phyloP scores from a whole-genome alignment of 2,113 vertebrate genomes.

The Bos javanicus region DNA sequence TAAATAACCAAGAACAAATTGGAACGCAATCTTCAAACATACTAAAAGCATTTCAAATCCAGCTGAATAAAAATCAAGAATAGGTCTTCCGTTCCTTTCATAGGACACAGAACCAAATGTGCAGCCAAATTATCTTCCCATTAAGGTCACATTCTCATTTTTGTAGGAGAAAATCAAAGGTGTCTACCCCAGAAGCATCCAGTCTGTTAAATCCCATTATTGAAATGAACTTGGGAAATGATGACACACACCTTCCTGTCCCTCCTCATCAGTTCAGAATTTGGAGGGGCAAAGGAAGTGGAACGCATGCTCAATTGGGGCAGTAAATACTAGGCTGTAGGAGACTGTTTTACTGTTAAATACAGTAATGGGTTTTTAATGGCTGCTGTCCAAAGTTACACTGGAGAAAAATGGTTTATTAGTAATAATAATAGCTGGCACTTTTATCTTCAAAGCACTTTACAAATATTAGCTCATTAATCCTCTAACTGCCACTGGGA shows the following conservation, averaged over 20 bases:
- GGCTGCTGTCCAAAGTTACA: constrained; percentile 58
- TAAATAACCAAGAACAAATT: background rate
- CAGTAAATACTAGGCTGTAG: constrained; percentile 30
- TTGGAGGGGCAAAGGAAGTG: background rate
- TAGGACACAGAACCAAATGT: background rate
- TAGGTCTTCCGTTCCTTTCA: background rate
- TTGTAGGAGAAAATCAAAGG: background rate
- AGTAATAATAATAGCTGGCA: constrained; percentile 68
- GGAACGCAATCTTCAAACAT: background rate
- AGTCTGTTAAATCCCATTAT: background rate
- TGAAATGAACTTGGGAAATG: background rate
- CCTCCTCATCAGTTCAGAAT: background rate
- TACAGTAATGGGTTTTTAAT: constrained; percentile 68
- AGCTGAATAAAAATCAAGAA: background rate
- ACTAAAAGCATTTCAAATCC: background rate
- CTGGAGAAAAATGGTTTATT: constrained; percentile 64
- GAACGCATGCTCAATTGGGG: constrained; percentile 19
- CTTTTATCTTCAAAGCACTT: constrained; percentile 57
- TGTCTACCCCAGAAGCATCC: background rate
- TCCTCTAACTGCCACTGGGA: background rate
- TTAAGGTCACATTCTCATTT: background rate
- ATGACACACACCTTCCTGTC: background rate
- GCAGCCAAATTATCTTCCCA: background rate
- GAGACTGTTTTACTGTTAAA: constrained; percentile 51
- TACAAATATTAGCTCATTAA: constrained; percentile 61